Evolutionary conservation across 1,140 invertebrate species (phyloP), one percentile per base, ranked within the genome.

Genomic region (Saccostrea glomerata): DNA sequence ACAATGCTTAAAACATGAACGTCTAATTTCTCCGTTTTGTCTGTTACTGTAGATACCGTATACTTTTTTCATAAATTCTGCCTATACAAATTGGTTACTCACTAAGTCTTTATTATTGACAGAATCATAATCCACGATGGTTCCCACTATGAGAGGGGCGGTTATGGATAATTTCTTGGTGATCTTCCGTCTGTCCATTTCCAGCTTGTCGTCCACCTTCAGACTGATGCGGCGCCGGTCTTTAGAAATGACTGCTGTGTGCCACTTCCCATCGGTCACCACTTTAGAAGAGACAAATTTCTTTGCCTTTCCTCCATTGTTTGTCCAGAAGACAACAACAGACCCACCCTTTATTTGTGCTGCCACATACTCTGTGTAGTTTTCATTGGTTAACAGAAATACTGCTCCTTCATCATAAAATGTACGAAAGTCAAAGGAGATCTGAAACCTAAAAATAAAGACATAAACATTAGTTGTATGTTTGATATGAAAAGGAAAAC

Each of bases 251-350:
- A 95, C 94, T 5, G 96, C 97, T 77, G 96, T 96, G 94, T 98
- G 97, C 98, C 98, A 99, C 47, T 96, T 95, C 15, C 98, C 98
- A 94, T 98, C 97, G 87, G 97, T 97, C 0, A 98, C 95, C 86
- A 95, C 96, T 6, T 96, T 95, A 15, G 96, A 96, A 66, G 97
- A 96, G 7, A 96, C 90, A 2, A 97, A 94, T 87, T 97, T 96
- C 87, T 97, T 96, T 56, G 96, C 23, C 40, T 36, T 84, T 36
- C 85, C 96, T 82, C 96, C 96, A 96, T 90, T 83, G 66, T 90
- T 87, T 96, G 89, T 97, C 97, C 20, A 98, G 94, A 84, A 95
- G 11, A 98, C 95, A 2, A 96, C 95, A 1, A 98, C 92, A 89
- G 96, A 96, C 0, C 97, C 97, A 87, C 97, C 96, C 86, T 96